These are phyloP conservation scores for Thaumetopoea pityocampa DNA, from an alignment of 1,140 invertebrate genomes.

Conservation along the genomic window DNA sequence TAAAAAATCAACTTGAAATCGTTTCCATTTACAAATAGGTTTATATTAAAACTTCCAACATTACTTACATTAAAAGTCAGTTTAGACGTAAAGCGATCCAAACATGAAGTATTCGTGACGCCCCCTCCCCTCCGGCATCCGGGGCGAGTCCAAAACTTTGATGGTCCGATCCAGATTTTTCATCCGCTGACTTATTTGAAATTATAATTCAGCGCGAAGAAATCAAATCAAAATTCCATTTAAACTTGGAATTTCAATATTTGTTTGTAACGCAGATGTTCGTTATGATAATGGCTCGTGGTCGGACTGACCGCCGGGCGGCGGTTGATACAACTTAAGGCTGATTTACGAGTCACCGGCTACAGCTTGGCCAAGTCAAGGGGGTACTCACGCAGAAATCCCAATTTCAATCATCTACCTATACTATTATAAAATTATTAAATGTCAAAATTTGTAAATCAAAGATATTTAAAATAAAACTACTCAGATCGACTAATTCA, in stretches of 20 bases:
- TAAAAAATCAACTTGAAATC: slow-evolving; percentile 10
- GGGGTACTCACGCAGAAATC: too few species aligned
- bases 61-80: slow-evolving; percentile 58
- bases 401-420: too few species aligned
- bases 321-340: neutral
- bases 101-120: slow-evolving; percentile 36
- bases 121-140: slow-evolving; percentile 9
- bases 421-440: too few species aligned
- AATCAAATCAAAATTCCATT: slow-evolving; percentile 74
- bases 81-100: slow-evolving; percentile 43
- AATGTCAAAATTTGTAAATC: too few species aligned
- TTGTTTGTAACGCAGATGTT: slow-evolving; percentile 55
- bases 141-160: slow-evolving; percentile 41
- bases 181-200: slow-evolving; percentile 67
- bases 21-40: slow-evolving; percentile 17
- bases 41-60: slow-evolving; percentile 33
- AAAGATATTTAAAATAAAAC: too few species aligned
- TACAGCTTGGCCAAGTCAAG: too few species aligned
- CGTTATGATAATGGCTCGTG: slow-evolving; percentile 37
- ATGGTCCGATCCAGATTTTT: slow-evolving; percentile 69
- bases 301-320: slow-evolving; percentile 24
- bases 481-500: too few species aligned
- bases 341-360: neutral
- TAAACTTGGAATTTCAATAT: slow-evolving; percentile 67
- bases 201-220: slow-evolving; percentile 66